Percentiles rank a stretch among this genome's conserved stretches.
These are phyloP conservation scores for Enoplosus armatus DNA, from an alignment of 2,797 vertebrate species.

Conservation along the genomic window DNA sequence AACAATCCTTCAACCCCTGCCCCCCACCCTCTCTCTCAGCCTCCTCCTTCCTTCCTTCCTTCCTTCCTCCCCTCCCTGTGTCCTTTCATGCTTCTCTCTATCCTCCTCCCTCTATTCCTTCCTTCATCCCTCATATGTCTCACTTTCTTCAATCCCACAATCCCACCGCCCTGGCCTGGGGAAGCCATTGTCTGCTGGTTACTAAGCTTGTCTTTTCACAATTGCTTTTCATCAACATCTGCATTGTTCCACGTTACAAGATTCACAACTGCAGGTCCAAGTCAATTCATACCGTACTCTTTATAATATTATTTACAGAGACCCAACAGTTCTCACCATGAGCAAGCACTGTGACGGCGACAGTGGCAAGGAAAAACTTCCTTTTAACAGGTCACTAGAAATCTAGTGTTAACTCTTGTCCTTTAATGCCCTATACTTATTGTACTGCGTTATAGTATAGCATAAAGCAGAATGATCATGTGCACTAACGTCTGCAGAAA, in stretches of 20 bases:
- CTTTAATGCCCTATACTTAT: not conserved
- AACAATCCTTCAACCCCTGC: constrained; percentile 25
- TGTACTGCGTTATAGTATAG: not conserved
- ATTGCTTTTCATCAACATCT: constrained; percentile 46
- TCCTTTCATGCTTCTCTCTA: constrained; percentile 3
- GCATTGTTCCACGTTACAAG: constrained; percentile 11
- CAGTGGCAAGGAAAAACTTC: too few relatives aligned
- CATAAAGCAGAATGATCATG: not conserved
- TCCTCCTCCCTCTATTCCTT: constrained; percentile 6
- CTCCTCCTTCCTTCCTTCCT: constrained; percentile 1
- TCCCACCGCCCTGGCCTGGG: constrained; percentile 8
- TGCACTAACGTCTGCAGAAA: not conserved
- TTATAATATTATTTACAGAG: too few relatives aligned
- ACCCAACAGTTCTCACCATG: too few relatives aligned
- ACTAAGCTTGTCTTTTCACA: constrained; percentile 45
- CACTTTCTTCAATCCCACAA: constrained; percentile 24
- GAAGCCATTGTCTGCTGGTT: constrained; percentile 36
- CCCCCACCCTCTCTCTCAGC: constrained; percentile 26
- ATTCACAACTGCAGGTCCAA: constrained; percentile 2
- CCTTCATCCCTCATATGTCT: constrained; percentile 5
- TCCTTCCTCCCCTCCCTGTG: not conserved
- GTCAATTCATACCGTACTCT: too few relatives aligned
- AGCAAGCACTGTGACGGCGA: too few relatives aligned
- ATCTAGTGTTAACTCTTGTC: not conserved
- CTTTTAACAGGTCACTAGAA: too few relatives aligned